Percentiles rank a stretch among this genome's conserved stretches.
phyloP scores from a whole-genome alignment of 2,113 vertebrate species.

The Planiliza haematocheilus region DNA sequence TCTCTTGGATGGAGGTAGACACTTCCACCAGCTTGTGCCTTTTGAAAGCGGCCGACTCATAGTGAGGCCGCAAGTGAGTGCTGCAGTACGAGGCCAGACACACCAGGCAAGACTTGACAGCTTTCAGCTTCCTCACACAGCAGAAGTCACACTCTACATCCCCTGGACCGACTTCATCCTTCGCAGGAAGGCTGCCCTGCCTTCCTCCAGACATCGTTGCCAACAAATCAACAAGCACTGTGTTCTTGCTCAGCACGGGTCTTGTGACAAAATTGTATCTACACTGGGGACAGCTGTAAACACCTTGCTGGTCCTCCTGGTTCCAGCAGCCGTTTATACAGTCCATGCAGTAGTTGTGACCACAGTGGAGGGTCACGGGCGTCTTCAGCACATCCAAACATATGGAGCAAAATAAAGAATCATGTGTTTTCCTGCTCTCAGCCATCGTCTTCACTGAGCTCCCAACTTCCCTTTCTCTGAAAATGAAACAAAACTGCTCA shows the following conservation, averaged over 20 bases:
- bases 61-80: conserved; percentile 60
- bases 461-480: conserved; percentile 24
- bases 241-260: conserved; percentile 57
- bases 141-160: conserved; percentile 65
- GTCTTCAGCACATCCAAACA: conserved; percentile 40
- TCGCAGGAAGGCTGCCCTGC: rapidly evolving
- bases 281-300: conserved; percentile 59
- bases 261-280: conserved; percentile 32
- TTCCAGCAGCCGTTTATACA: conserved; percentile 55
- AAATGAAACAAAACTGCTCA: background rate
- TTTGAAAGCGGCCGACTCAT: conserved; percentile 63
- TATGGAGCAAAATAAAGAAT: conserved; percentile 64
- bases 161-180: background rate
- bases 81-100: conserved; percentile 65
- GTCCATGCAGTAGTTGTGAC: conserved; percentile 61
- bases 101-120: conserved; percentile 60
- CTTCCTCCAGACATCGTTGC: background rate
- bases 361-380: conserved; percentile 51
- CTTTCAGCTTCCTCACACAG: conserved; percentile 50
- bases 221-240: conserved; percentile 35
- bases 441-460: conserved; percentile 53
- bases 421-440: conserved; percentile 29
- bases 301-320: conserved; percentile 8
- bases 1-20: conserved; percentile 49
- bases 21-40: conserved; percentile 62